Evolutionary conservation across 2,888 invertebrate genomes (phyloP).

Genomic region (Morinoia aosen): DNA sequence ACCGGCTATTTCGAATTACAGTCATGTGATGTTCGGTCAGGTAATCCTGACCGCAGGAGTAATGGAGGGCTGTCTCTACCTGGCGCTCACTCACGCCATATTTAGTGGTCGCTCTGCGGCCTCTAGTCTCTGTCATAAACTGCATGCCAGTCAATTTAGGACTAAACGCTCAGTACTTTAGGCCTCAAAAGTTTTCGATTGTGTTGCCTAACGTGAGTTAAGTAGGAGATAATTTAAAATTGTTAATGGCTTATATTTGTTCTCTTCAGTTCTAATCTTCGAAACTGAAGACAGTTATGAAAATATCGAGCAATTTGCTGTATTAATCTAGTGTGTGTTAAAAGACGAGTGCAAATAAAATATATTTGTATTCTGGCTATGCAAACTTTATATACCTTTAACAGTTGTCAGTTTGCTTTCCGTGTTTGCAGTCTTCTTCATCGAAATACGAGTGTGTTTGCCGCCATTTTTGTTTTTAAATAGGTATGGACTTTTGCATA

Average conservation of each 20-base stretch:
- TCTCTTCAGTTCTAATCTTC: not conserved
- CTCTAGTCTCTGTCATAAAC: not conserved
- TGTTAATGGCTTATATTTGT: not conserved
- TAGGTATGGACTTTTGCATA: too few species aligned
- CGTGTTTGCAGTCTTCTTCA: too few species aligned
- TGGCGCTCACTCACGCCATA: not conserved
- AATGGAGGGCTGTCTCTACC: not conserved
- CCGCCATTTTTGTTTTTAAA: too few species aligned
- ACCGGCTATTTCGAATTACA: not conserved
- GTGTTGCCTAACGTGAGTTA: not conserved
- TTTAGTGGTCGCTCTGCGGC: not conserved
- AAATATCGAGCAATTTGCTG: too few species aligned
- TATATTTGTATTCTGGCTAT: not conserved
- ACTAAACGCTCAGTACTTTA: not conserved
- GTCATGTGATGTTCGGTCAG: too few species aligned
- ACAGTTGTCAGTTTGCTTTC: too few species aligned
- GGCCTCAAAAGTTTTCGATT: not conserved
- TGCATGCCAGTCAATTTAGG: not conserved
- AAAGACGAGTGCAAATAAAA: too few species aligned
- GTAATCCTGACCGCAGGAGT: too few species aligned
- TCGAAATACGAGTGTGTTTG: too few species aligned
- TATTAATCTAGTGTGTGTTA: too few species aligned
- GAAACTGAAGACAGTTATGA: not conserved
- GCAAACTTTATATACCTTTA: too few species aligned
- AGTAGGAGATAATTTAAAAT: not conserved